A percentile compares a stretch with the other conserved stretches of the same genome.
Evolutionary conservation across 2,888 invertebrate species (phyloP).

Genomic region (Cyrtodaria siliqua): DNA sequence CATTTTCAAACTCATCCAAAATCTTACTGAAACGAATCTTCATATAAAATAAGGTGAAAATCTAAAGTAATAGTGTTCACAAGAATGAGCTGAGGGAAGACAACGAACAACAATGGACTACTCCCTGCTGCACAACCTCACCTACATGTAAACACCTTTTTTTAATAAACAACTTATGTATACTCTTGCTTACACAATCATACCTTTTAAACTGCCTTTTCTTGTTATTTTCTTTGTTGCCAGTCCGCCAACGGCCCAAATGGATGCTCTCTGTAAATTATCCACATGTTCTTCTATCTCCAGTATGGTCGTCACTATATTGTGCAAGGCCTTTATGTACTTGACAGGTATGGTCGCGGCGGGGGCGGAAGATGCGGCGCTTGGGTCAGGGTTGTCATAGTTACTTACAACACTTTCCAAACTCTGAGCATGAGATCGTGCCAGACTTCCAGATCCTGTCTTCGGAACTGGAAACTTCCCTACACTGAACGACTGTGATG

Average conservation of each 20-base stretch:
- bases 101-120: no score
- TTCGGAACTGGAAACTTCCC: constrained; percentile 40
- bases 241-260: constrained; percentile 80
- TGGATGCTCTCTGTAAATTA: constrained; percentile 72
- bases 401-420: constrained; percentile 43
- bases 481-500: constrained; percentile 69
- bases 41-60: no score
- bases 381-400: constrained; percentile 21
- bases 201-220: constrained; percentile 82
- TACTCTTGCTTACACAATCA: no score
- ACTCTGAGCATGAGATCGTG: constrained; percentile 47
- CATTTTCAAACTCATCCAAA: no score
- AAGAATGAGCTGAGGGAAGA: no score
- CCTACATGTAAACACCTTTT: no score
- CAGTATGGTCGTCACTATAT: constrained; percentile 75
- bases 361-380: constrained; percentile 7
- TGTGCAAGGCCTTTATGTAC: constrained; percentile 74
- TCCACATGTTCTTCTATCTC: constrained; percentile 80
- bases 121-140: no score
- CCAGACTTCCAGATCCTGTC: constrained; percentile 25
- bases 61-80: no score
- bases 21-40: no score
- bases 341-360: constrained; percentile 58
- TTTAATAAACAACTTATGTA: no score
- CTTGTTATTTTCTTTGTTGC: constrained; percentile 71